Percentiles rank a stretch among this genome's conserved stretches.
phyloP scores from a whole-genome alignment of 2,888 invertebrate genomes.

The Lutraria lutraria region DNA sequence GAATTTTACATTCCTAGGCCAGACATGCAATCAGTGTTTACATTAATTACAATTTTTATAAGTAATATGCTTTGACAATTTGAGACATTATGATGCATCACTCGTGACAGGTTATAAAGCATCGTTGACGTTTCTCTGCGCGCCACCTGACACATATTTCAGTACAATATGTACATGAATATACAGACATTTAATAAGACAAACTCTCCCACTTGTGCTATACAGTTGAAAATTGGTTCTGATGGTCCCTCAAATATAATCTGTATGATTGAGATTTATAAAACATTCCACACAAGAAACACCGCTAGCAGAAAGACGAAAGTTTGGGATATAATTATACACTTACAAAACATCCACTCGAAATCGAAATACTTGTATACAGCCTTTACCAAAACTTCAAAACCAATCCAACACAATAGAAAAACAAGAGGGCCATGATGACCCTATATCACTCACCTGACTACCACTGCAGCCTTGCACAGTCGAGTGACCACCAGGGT shows the following conservation, averaged over 20 bases:
- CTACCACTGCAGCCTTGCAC: no score
- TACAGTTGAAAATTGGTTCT: not conserved
- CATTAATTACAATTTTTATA: not conserved
- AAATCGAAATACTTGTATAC: no score
- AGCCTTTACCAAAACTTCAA: no score
- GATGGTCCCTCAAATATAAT: not conserved
- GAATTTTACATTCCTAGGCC: not conserved
- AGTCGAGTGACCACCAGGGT: no score
- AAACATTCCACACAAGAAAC: no score
- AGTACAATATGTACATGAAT: not conserved
- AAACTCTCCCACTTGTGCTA: not conserved
- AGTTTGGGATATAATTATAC: no score
- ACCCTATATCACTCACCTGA: no score
- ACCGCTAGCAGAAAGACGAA: no score
- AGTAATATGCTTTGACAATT: not conserved
- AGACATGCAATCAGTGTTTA: slow-evolving; percentile 10
- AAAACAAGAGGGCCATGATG: no score
- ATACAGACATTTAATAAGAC: not conserved
- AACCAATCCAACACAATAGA: no score
- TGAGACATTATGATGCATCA: not conserved
- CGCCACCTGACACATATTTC: not conserved
- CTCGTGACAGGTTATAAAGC: not conserved
- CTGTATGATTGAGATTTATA: no score
- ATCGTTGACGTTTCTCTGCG: not conserved
- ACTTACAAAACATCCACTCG: no score